Conservation (phyloP, 2,113 vertebrate genomes). For the Ranitomeya imitator region DNA sequence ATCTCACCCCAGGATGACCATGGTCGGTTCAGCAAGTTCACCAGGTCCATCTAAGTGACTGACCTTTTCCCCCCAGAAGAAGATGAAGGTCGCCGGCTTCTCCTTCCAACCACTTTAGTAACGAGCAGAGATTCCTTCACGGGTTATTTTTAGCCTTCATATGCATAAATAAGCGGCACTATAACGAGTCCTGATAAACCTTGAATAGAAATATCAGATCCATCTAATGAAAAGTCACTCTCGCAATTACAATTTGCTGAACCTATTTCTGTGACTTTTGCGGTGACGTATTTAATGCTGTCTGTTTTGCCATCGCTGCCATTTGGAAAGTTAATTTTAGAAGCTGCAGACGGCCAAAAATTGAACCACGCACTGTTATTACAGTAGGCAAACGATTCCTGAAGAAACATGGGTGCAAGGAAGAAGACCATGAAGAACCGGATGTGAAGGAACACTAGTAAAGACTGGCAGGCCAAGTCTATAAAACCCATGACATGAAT, state of each 20-base stretch:
- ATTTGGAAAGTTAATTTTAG: constrained; percentile 47
- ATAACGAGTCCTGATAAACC: constrained; percentile 5
- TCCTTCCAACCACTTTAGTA: neutral
- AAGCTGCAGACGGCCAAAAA: constrained; percentile 32
- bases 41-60: no score
- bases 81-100: neutral
- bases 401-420: neutral
- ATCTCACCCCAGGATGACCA: neutral
- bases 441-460: neutral
- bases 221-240: neutral
- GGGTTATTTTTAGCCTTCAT: constrained; percentile 26
- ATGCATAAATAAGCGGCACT: neutral
- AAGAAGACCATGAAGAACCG: neutral
- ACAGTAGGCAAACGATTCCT: neutral
- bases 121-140: neutral
- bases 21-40: neutral
- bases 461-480: no score
- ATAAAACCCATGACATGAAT: no score
- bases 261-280: constrained; percentile 37
- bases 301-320: constrained; percentile 43
- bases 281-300: constrained; percentile 26
- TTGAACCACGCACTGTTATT: neutral
- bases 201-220: neutral
- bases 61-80: neutral
- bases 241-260: neutral